A percentile compares a stretch with the other conserved stretches of the same genome.
phyloP scores from a whole-genome alignment of 1,140 invertebrate species.

The Lordiphosa mommai region DNA sequence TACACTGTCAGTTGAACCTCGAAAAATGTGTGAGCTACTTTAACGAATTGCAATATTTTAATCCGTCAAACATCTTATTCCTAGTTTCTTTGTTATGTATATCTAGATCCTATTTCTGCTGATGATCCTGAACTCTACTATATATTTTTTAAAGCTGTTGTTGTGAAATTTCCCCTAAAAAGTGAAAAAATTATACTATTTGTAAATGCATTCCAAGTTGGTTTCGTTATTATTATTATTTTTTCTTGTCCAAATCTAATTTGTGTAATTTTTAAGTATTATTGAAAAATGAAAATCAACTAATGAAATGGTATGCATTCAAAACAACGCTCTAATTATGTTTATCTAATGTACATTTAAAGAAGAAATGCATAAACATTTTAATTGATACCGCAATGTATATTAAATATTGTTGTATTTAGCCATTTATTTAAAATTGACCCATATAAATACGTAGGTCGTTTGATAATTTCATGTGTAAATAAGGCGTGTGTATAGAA shows the following conservation, averaged over 20 bases:
- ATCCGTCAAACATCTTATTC: slow-evolving; percentile 37
- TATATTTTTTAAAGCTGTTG: slow-evolving; percentile 43
- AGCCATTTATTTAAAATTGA: slow-evolving; percentile 53
- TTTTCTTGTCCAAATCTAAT: slow-evolving; percentile 66
- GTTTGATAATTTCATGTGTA: slow-evolving; percentile 60
- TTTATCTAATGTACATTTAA: slow-evolving; percentile 23
- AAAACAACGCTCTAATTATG: slow-evolving; percentile 21
- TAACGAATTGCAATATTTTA: slow-evolving; percentile 66
- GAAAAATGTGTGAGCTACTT: slow-evolving; percentile 39
- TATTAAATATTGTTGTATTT: slow-evolving; percentile 45
- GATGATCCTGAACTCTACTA: slow-evolving; percentile 14
- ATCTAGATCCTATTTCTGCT: slow-evolving; percentile 32
- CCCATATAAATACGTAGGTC: slow-evolving; percentile 34
- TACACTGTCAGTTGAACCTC: slow-evolving; percentile 25
- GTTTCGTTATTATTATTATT: slow-evolving; percentile 24
- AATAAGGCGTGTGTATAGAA: slow-evolving; percentile 24
- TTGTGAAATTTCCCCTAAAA: slow-evolving; percentile 29
- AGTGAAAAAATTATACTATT: slow-evolving; percentile 42
- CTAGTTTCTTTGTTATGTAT: slow-evolving; percentile 32
- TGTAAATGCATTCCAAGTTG: slow-evolving; percentile 71
- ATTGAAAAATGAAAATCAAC: slow-evolving; percentile 37
- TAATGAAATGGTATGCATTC: slow-evolving; percentile 27
- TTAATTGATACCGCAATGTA: slow-evolving; percentile 21
- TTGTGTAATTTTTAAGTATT: slow-evolving; percentile 65
- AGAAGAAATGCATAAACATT: neutral